Percentiles rank a stretch among this genome's conserved stretches.
Evolutionary conservation across 2,113 vertebrate species (phyloP).

Genomic region (Ia io): DNA sequence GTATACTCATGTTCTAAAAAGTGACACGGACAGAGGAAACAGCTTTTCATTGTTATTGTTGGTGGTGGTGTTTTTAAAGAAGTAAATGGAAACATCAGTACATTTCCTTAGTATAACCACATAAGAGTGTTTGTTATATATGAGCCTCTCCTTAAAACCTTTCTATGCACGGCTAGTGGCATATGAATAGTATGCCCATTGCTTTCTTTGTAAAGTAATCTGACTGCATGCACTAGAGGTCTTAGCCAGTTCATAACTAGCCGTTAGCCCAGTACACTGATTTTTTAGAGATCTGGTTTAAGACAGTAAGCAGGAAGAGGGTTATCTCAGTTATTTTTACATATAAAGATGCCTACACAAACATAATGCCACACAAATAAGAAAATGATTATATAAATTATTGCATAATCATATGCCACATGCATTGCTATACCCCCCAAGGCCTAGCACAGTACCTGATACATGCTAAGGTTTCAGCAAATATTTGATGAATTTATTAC

Average conservation of each 20-base stretch:
- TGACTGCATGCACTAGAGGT: background rate
- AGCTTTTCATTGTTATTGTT: background rate
- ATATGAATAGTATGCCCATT: background rate
- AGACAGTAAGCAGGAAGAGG: background rate
- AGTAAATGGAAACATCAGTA: background rate
- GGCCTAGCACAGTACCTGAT: background rate
- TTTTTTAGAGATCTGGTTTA: constrained; percentile 23
- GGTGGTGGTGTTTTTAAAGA: constrained; percentile 6
- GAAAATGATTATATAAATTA: background rate
- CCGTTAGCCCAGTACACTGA: background rate
- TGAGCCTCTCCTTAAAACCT: background rate
- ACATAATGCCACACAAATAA: background rate
- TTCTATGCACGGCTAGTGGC: background rate
- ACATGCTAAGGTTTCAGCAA: background rate
- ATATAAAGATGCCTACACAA: background rate
- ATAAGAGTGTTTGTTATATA: background rate
- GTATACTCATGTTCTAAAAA: background rate
- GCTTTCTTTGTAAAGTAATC: background rate
- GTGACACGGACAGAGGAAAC: background rate
- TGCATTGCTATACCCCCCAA: background rate
- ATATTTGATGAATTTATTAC: background rate
- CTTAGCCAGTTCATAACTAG: background rate
- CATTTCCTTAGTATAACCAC: background rate
- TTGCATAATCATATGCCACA: background rate
- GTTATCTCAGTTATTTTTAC: background rate